Evolutionary conservation across 2,797 vertebrate species (phyloP).

Genomic region (Pipistrellus nathusii): DNA sequence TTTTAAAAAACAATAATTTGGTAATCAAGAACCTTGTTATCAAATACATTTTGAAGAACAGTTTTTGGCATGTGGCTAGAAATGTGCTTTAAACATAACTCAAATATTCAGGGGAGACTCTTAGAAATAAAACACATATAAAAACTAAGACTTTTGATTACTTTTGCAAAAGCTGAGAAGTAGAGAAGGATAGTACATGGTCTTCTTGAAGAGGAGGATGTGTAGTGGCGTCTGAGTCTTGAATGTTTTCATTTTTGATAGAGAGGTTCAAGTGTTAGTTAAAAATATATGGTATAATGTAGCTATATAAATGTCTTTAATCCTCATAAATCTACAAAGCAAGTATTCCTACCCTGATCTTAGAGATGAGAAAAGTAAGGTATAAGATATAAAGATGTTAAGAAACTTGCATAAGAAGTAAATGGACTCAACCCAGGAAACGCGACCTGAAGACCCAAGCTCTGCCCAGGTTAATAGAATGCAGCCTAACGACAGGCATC

Average conservation of each 20-base stretch:
- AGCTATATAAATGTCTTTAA: neutral
- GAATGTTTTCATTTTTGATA: neutral
- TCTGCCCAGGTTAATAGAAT: neutral
- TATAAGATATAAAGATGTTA: neutral
- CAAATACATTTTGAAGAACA: slow-evolving; percentile 26
- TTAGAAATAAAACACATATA: neutral
- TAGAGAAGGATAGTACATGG: neutral
- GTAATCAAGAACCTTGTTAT: slow-evolving; percentile 19
- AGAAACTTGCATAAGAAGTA: neutral
- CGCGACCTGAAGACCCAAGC: neutral
- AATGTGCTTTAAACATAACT: neutral
- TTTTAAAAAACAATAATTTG: slow-evolving; percentile 40
- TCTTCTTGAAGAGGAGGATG: neutral
- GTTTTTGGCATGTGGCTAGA: neutral
- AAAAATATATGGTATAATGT: neutral
- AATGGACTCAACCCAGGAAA: neutral
- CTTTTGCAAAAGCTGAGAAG: neutral
- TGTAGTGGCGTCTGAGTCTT: neutral
- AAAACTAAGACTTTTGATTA: neutral
- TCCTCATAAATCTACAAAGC: neutral
- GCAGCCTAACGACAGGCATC: neutral
- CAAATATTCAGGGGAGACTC: neutral
- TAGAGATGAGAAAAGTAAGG: neutral
- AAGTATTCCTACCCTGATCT: neutral
- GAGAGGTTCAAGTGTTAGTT: neutral